Evolutionary conservation across 2,113 vertebrate genomes (phyloP).

Genomic region (Cottus gobio): DNA sequence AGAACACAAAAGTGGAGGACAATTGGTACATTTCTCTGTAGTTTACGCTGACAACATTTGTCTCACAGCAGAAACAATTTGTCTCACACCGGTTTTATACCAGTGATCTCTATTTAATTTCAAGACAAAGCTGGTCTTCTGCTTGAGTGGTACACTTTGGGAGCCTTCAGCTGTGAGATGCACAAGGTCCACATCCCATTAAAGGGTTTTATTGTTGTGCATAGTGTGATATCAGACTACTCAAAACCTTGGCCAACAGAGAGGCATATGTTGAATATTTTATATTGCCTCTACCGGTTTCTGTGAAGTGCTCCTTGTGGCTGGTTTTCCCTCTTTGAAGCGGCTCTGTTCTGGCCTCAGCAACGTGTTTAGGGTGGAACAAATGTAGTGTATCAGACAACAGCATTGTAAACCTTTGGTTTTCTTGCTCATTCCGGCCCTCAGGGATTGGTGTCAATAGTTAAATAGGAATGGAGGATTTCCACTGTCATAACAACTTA

Average conservation of each 20-base stretch:
- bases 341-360: slow-evolving; percentile 27
- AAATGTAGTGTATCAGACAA: slow-evolving; percentile 40
- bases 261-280: slow-evolving; percentile 67
- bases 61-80: background rate
- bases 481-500: slow-evolving; percentile 63
- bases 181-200: slow-evolving; percentile 20
- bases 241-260: slow-evolving; percentile 56
- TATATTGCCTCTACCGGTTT: slow-evolving; percentile 54
- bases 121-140: slow-evolving; percentile 5
- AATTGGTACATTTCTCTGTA: background rate
- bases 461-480: slow-evolving; percentile 41
- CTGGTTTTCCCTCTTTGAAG: slow-evolving; percentile 57
- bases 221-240: slow-evolving; percentile 49
- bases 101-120: slow-evolving; percentile 5
- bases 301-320: slow-evolving; percentile 47
- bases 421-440: slow-evolving; percentile 38
- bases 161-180: slow-evolving; percentile 25
- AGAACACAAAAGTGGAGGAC: slow-evolving; percentile 6
- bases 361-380: slow-evolving; percentile 24
- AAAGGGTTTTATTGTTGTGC: slow-evolving; percentile 38
- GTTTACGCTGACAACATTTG: background rate
- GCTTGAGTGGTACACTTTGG: slow-evolving; percentile 15
- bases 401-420: slow-evolving; percentile 43
- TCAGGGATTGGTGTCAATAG: slow-evolving; percentile 36
- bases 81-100: background rate